These are phyloP conservation scores for Aspidiotus destructor DNA, from an alignment of 2,888 invertebrate species.

Conservation along the genomic window DNA sequence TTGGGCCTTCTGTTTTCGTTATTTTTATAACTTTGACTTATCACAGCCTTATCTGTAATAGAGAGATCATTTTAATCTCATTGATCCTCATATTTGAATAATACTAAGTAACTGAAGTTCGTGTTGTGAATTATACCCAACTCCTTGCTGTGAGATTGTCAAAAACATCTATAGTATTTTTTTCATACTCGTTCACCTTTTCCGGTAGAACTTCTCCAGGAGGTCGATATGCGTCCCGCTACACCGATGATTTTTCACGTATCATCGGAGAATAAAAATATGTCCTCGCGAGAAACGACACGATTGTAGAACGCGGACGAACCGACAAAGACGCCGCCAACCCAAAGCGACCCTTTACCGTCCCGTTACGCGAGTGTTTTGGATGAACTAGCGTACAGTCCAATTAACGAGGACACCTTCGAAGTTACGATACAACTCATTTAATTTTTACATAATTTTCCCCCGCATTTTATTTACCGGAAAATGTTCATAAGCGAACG, in stretches of 20 bases:
- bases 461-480: conserved; percentile 15
- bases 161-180: neutral
- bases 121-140: too few species aligned
- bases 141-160: too few species aligned
- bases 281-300: neutral
- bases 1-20: too few species aligned
- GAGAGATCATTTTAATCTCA: neutral
- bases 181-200: neutral
- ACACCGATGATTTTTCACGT: too few species aligned
- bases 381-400: conserved; percentile 7
- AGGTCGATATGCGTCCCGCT: too few species aligned
- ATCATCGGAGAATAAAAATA: neutral
- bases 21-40: too few species aligned
- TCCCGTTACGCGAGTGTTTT: conserved; percentile 13
- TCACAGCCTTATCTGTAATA: too few species aligned
- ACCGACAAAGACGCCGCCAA: conserved; percentile 26
- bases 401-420: conserved; percentile 27
- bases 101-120: too few species aligned
- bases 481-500: conserved; percentile 3
- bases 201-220: neutral
- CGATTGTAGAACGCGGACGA: conserved; percentile 1
- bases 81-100: neutral
- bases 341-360: conserved; percentile 21
- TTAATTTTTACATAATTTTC: conserved; percentile 19
- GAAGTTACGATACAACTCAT: conserved; percentile 23